Evolutionary conservation across 2,888 invertebrate genomes (phyloP).

Genomic region (Leptura quadrifasciata): DNA sequence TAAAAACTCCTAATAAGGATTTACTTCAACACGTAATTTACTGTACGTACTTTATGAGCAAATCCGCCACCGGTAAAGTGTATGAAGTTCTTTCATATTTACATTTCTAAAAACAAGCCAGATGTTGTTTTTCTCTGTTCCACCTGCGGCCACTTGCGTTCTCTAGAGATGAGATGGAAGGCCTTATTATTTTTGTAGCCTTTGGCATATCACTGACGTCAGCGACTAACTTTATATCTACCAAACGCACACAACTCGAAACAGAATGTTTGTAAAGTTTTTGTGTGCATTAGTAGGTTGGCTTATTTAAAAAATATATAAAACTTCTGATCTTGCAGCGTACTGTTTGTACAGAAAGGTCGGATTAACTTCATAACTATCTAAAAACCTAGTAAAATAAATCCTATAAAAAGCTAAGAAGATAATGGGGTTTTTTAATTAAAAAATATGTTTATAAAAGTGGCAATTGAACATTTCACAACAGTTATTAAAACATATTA

Average conservation of each 20-base stretch:
- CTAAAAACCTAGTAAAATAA: background rate
- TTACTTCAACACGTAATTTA: too few species aligned
- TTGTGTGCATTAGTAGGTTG: background rate
- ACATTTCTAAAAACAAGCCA: constrained; percentile 11
- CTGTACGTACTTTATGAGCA: too few species aligned
- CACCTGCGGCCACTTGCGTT: constrained; percentile 29
- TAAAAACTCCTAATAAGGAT: too few species aligned
- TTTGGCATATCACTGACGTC: constrained; percentile 35
- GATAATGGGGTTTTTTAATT: too few species aligned
- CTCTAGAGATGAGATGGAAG: constrained; percentile 33
- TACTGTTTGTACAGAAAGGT: background rate
- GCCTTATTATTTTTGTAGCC: constrained; percentile 42
- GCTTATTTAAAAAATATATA: constrained; percentile 22
- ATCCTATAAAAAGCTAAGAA: too few species aligned
- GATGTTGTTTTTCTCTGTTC: constrained; percentile 11
- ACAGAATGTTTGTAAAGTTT: background rate
- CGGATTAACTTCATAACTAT: background rate
- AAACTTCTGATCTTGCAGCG: background rate
- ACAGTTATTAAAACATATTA: too few species aligned
- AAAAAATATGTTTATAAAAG: too few species aligned
- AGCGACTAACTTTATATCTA: constrained; percentile 29
- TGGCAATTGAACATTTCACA: too few species aligned
- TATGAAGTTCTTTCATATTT: constrained; percentile 2
- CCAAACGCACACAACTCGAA: constrained; percentile 14
- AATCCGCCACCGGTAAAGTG: background rate